These are phyloP conservation scores for Trichogramma evanescens DNA, from an alignment of 2,888 invertebrate genomes.

Conservation along the genomic window DNA sequence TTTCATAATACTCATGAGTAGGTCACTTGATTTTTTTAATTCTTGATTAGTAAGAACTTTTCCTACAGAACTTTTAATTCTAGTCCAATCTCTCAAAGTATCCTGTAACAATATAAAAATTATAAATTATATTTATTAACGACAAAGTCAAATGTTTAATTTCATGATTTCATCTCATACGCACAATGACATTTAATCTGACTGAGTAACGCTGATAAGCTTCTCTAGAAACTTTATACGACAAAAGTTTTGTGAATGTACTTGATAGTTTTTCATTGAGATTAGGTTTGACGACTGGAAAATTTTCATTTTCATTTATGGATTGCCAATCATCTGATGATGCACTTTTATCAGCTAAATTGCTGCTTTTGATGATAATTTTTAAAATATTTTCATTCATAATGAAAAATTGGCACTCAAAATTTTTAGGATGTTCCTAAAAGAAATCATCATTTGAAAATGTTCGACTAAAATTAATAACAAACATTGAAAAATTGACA, in stretches of 20 bases:
- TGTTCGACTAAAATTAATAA: no score
- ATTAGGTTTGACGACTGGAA: constrained; percentile 25
- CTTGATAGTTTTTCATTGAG: constrained; percentile 27
- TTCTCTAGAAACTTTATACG: constrained; percentile 35
- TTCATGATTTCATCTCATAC: constrained; percentile 20
- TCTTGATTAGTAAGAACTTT: constrained; percentile 25
- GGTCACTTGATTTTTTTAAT: constrained; percentile 23
- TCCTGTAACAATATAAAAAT: constrained; percentile 27
- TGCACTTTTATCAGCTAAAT: constrained; percentile 21
- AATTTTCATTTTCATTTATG: constrained; percentile 20
- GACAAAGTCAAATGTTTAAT: neutral
- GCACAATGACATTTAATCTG: constrained; percentile 34
- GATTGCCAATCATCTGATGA: constrained; percentile 23
- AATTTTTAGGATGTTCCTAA: no score
- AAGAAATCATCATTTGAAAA: no score
- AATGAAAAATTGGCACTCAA: no score
- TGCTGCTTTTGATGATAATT: constrained; percentile 28
- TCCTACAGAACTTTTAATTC: constrained; percentile 23
- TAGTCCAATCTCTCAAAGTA: constrained; percentile 33
- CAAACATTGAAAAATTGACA: no score
- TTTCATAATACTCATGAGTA: constrained; percentile 27
- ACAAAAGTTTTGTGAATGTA: constrained; percentile 32
- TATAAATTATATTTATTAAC: neutral
- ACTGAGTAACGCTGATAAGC: constrained; percentile 38
- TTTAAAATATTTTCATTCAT: constrained; percentile 34